These are phyloP conservation scores for Scaptomyza cyrtandrae DNA, from an alignment of 2,888 invertebrate species.

Conservation along the genomic window DNA sequence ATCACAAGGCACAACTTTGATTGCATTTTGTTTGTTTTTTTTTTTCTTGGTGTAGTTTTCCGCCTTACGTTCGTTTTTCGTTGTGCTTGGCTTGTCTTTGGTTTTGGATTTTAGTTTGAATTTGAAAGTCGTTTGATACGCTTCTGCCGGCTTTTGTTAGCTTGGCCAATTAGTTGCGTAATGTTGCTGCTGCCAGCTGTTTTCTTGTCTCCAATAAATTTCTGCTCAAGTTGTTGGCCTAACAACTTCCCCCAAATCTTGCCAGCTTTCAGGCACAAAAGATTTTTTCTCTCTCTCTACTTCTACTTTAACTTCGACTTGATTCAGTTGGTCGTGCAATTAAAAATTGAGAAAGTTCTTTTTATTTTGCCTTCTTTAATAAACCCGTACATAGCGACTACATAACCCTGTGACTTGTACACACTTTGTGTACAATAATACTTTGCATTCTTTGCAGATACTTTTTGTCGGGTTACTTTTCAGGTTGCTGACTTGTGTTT, in stretches of 20 bases:
- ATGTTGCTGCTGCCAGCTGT: conserved; percentile 59
- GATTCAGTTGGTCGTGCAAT: conserved; percentile 56
- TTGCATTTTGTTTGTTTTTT: conserved; percentile 60
- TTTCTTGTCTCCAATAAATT: conserved; percentile 73
- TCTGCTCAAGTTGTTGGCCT: conserved; percentile 73
- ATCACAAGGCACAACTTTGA: conserved; percentile 65
- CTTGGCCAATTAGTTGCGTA: conserved; percentile 72
- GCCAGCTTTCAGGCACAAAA: conserved; percentile 18
- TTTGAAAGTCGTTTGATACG: conserved; percentile 54
- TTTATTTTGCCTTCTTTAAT: conserved; percentile 21
- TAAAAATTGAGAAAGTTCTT: conserved; percentile 69
- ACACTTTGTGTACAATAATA: conserved; percentile 49
- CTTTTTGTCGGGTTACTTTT: conserved; percentile 27
- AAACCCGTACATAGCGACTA: conserved; percentile 21
- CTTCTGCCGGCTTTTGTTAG: conserved; percentile 65
- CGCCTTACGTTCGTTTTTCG: conserved; percentile 25
- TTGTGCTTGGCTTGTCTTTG: conserved; percentile 51
- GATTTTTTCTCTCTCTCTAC: background rate
- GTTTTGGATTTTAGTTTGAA: conserved; percentile 59
- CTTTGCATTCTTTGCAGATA: conserved; percentile 57
- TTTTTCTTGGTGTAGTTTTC: conserved; percentile 21
- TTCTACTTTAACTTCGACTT: background rate
- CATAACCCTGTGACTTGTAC: conserved; percentile 7
- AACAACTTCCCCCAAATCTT: conserved; percentile 31
- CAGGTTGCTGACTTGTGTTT: conserved; percentile 24